Conservation (phyloP, 2,888 invertebrate species). For the Masnerella sp. region DNA sequence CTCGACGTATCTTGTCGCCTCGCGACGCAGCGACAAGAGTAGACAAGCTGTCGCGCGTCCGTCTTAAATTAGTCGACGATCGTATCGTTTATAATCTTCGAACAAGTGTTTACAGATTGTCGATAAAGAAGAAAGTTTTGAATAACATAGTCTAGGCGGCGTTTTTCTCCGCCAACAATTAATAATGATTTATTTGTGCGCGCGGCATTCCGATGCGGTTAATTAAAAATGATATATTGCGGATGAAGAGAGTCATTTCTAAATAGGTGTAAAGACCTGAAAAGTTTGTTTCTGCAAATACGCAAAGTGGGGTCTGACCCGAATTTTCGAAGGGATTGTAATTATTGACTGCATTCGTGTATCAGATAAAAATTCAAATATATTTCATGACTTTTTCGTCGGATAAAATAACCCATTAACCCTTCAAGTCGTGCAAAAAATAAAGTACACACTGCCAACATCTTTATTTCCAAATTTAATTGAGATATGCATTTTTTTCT, state of each 20-base stretch:
- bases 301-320: neutral
- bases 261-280: slow-evolving; percentile 1
- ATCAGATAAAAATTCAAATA: too few species aligned
- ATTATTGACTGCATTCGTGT: too few species aligned
- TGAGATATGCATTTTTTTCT: too few species aligned
- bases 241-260: slow-evolving; percentile 6
- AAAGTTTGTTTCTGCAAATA: slow-evolving; percentile 23
- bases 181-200: slow-evolving; percentile 34
- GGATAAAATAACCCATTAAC: too few species aligned
- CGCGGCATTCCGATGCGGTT: slow-evolving; percentile 6
- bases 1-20: slow-evolving; percentile 55
- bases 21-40: slow-evolving; percentile 47
- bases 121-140: slow-evolving; percentile 55
- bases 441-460: too few species aligned
- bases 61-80: slow-evolving; percentile 53
- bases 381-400: too few species aligned
- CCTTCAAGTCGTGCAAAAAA: too few species aligned
- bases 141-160: slow-evolving; percentile 13
- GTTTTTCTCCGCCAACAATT: slow-evolving; percentile 32
- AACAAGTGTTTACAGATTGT: slow-evolving; percentile 56
- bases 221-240: slow-evolving; percentile 42
- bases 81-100: slow-evolving; percentile 53
- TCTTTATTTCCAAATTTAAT: too few species aligned
- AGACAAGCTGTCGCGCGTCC: slow-evolving; percentile 54
- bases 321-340: slow-evolving; percentile 64